phyloP scores from a whole-genome alignment of 1,140 invertebrate genomes.

The Magallana gigas region DNA sequence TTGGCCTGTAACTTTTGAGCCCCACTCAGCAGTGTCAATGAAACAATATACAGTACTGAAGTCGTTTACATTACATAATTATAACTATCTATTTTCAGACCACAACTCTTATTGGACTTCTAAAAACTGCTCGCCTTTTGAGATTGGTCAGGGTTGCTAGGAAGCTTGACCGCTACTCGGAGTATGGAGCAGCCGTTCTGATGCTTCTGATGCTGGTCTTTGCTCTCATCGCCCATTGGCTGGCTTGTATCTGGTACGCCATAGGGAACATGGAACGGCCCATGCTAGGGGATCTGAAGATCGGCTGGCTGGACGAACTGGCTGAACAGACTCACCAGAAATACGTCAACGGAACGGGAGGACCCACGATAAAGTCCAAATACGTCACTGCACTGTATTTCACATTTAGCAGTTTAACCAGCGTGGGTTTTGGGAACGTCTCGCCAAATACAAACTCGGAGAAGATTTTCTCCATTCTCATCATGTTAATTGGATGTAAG shows the following conservation, averaged over 20 bases:
- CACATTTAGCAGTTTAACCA: constrained; percentile 96
- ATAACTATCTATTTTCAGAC: constrained; percentile 85
- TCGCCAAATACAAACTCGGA: constrained; percentile 96
- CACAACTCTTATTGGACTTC: constrained; percentile 97
- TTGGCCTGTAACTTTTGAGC: too few relatives aligned
- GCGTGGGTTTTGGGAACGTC: constrained; percentile 98
- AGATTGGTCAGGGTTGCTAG: constrained; percentile 96
- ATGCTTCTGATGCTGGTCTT: constrained; percentile 98
- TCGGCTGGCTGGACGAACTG: constrained; percentile 96
- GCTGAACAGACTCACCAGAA: constrained; percentile 81
- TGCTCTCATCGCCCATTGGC: constrained; percentile 99
- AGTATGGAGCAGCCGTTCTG: constrained; percentile 98
- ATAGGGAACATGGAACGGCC: constrained; percentile 95
- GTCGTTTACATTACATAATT: too few relatives aligned
- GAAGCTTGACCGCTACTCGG: constrained; percentile 99
- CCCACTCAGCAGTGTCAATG: too few relatives aligned
- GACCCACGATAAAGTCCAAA: constrained; percentile 79
- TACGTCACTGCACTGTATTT: constrained; percentile 98
- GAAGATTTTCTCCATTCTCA: constrained; percentile 85
- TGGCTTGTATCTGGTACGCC: constrained; percentile 99
- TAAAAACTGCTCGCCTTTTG: constrained; percentile 97
- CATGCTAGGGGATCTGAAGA: constrained; percentile 82
- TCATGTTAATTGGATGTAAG: constrained; percentile 80
- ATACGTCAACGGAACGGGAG: constrained; percentile 71
- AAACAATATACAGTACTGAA: neutral